A percentile compares a stretch with the other conserved stretches of the same genome.
These are phyloP conservation scores for Bradypodion pumilum DNA, from an alignment of 2,797 vertebrate species.

Conservation along the genomic window DNA sequence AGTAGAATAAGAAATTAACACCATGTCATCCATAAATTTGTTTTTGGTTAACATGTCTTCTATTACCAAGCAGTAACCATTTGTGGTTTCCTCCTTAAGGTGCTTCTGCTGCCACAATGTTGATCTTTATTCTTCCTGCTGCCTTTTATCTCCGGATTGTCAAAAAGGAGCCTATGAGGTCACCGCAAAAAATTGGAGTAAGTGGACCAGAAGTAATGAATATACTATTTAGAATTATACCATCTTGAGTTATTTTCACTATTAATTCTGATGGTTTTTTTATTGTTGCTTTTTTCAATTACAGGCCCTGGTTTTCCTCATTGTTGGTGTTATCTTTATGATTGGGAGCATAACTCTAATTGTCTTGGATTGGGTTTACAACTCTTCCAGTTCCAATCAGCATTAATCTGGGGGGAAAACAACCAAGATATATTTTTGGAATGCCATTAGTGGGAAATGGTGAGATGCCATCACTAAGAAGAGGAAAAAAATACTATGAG, in stretches of 20 bases:
- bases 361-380: slow-evolving; percentile 92
- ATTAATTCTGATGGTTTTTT: slow-evolving; percentile 34
- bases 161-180: slow-evolving; percentile 85
- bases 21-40: too few relatives aligned
- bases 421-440: slow-evolving; percentile 15
- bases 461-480: slow-evolving; percentile 54
- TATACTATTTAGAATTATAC: not conserved
- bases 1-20: too few relatives aligned
- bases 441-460: slow-evolving; percentile 51
- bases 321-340: slow-evolving; percentile 93
- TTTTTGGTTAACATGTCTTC: not conserved
- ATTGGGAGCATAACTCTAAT: slow-evolving; percentile 94
- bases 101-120: slow-evolving; percentile 93
- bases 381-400: slow-evolving; percentile 81
- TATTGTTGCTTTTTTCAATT: slow-evolving; percentile 50
- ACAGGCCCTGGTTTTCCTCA: slow-evolving; percentile 88
- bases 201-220: slow-evolving; percentile 56
- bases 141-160: slow-evolving; percentile 95
- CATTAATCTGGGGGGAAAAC: slow-evolving; percentile 80
- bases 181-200: slow-evolving; percentile 93
- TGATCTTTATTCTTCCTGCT: slow-evolving; percentile 96
- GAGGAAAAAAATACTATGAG: slow-evolving; percentile 48
- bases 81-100: slow-evolving; percentile 75
- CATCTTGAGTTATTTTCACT: not conserved
- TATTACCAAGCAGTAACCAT: not conserved